Evolutionary conservation across 2,888 invertebrate species (phyloP), one percentile per base, ranked within the genome.

Genomic region (Scelioninae gen. 1): DNA sequence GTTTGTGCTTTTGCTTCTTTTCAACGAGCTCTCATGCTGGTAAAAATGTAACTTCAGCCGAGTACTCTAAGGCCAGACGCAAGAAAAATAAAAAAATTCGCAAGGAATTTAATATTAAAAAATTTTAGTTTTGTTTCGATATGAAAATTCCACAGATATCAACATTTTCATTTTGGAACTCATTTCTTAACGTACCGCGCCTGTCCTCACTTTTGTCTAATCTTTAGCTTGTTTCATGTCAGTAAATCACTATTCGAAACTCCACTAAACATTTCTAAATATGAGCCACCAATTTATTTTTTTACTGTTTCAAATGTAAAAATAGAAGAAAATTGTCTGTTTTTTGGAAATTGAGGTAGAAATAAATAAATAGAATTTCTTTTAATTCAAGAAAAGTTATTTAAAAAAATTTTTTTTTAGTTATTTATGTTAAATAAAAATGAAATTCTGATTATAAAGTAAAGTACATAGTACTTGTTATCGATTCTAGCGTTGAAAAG

Each of bases 121-220:
- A 89, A 90, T 90, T 91, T 91, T 90, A 90, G 90, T 92, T 90
- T 89, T 90, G 88, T 88, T 90, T 89, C 90, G 90, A 92, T 92
- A 92, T 92, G 91, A 91, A 92, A 92, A 92, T 92, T 92, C 92
- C 92, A 87, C 86, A 87, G 88, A 89, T 91, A 91, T 90, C 89
- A 88, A 86, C 85, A 77, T 87, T 85, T 85, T 86, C 85, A 83
- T 83, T 83, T 75, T 38, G 66, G 45, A 77, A 58, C 82, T 77
- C 80, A 76, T 83, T 82, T 84, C 82, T 81, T 68, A 80, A 71
- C 79, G 79, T 83, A 79, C 81, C 58, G 69, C 34, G 34, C 65
- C n/a, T n/a, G 72, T 63, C 85, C 79, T 84, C 84, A 80, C 78
- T 74, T 84, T 79, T 83, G 77, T 84, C 81, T 83, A 69, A 83